These are phyloP conservation scores for Andrena cerasifolii DNA, from an alignment of 1,140 invertebrate genomes.

Conservation along the genomic window DNA sequence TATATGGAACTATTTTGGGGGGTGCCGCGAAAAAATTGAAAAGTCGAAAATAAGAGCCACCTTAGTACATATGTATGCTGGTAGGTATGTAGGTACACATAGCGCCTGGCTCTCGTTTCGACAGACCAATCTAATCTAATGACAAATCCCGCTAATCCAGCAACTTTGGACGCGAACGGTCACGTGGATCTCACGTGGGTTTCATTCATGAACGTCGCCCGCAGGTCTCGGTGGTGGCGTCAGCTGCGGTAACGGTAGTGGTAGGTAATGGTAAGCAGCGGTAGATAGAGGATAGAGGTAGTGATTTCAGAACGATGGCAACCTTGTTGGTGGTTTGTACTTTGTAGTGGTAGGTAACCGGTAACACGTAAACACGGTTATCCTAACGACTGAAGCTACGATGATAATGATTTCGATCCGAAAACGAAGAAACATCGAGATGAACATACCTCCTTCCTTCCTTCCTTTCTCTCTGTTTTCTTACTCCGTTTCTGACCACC, in stretches of 20 bases:
- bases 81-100: too few relatives aligned
- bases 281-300: slow-evolving; percentile 41
- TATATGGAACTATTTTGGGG: too few relatives aligned
- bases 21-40: too few relatives aligned
- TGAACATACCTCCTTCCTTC: too few relatives aligned
- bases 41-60: too few relatives aligned
- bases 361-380: too few relatives aligned
- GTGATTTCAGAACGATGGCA: slow-evolving; percentile 24
- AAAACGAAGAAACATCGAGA: too few relatives aligned
- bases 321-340: slow-evolving; percentile 21
- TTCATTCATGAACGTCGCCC: slow-evolving; percentile 71
- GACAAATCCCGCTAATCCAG: not conserved
- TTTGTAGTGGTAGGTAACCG: too few relatives aligned
- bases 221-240: slow-evolving; percentile 53
- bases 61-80: too few relatives aligned
- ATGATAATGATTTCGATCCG: too few relatives aligned
- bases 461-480: too few relatives aligned
- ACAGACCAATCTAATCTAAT: not conserved
- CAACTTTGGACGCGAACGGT: slow-evolving; percentile 48
- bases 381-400: too few relatives aligned
- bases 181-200: slow-evolving; percentile 71
- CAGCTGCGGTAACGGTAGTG: slow-evolving; percentile 49
- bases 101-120: not conserved
- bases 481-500: not conserved
- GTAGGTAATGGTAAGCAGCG: slow-evolving; percentile 37